These are phyloP conservation scores for Diplogasteroides magnus DNA, from an alignment of 1,140 invertebrate species.

Conservation along the genomic window DNA sequence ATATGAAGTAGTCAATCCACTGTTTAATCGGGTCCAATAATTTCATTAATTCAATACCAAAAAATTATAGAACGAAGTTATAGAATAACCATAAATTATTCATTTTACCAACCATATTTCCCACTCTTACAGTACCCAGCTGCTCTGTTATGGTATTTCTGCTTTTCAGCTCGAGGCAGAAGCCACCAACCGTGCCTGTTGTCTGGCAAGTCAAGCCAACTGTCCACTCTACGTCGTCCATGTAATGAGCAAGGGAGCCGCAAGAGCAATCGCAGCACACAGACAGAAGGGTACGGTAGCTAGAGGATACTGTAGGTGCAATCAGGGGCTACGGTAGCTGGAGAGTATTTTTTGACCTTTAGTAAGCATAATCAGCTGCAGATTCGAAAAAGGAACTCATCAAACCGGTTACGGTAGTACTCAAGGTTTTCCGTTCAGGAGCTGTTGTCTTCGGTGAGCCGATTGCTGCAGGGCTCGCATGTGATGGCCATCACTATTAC, in stretches of 20 bases:
- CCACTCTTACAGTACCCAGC: not conserved
- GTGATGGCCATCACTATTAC: constrained; percentile 70
- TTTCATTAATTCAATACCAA: no score
- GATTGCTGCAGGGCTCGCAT: constrained; percentile 77
- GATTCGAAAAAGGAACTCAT: no score
- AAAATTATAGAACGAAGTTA: no score
- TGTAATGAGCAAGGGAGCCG: constrained; percentile 87
- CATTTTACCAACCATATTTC: not conserved
- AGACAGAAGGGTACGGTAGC: constrained; percentile 64
- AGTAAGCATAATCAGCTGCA: no score
- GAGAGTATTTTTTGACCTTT: no score
- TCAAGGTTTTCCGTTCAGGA: constrained; percentile 1
- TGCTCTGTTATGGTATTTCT: no score
- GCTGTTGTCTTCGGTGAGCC: constrained; percentile 80
- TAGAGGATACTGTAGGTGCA: no score
- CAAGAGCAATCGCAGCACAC: constrained; percentile 69
- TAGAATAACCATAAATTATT: no score
- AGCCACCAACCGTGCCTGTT: constrained; percentile 85
- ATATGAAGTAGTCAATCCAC: no score
- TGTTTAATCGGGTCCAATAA: no score
- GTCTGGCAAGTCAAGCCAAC: constrained; percentile 81
- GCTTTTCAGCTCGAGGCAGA: constrained; percentile 77
- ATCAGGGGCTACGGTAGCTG: no score
- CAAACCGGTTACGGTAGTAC: not conserved
- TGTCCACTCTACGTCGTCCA: constrained; percentile 91